These are phyloP conservation scores for Dreissena rostriformis DNA, from an alignment of 1,140 invertebrate species.

Conservation along the genomic window DNA sequence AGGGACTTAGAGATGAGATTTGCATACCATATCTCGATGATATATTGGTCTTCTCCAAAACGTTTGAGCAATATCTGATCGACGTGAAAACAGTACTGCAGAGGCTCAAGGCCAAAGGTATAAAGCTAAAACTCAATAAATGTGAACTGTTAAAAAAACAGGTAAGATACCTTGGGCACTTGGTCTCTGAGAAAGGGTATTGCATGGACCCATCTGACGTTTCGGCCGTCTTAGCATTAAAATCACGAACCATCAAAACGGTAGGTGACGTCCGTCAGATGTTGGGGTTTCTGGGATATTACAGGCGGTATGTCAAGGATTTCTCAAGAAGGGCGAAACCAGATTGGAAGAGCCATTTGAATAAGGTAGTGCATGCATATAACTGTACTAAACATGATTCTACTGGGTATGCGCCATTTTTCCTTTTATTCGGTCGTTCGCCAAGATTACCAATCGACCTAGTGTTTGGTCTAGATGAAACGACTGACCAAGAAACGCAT, in stretches of 20 bases:
- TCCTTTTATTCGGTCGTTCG: constrained; percentile 9
- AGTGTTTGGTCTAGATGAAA: neutral
- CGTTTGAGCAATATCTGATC: constrained; percentile 52
- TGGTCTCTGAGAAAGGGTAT: constrained; percentile 58
- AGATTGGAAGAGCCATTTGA: constrained; percentile 41
- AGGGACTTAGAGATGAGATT: constrained; percentile 33
- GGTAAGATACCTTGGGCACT: constrained; percentile 59
- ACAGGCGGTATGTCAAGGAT: neutral
- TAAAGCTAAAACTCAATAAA: constrained; percentile 51
- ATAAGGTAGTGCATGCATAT: constrained; percentile 25
- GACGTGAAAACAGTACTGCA: constrained; percentile 76
- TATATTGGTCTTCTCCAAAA: constrained; percentile 35
- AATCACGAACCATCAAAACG: neutral
- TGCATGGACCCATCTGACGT: neutral
- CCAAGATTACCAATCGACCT: constrained; percentile 30
- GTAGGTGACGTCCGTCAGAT: neutral
- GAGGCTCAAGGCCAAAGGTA: constrained; percentile 69
- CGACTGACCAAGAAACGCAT: too few relatives aligned
- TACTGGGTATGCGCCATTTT: constrained; percentile 9
- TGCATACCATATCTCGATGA: constrained; percentile 62
- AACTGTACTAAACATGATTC: constrained; percentile 17
- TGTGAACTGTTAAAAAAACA: constrained; percentile 39
- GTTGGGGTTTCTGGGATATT: constrained; percentile 28
- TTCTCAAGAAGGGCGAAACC: too few relatives aligned
- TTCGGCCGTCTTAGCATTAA: constrained; percentile 1